Conservation (phyloP, 2,797 vertebrate species). For the Sebastolobus alascanus region DNA sequence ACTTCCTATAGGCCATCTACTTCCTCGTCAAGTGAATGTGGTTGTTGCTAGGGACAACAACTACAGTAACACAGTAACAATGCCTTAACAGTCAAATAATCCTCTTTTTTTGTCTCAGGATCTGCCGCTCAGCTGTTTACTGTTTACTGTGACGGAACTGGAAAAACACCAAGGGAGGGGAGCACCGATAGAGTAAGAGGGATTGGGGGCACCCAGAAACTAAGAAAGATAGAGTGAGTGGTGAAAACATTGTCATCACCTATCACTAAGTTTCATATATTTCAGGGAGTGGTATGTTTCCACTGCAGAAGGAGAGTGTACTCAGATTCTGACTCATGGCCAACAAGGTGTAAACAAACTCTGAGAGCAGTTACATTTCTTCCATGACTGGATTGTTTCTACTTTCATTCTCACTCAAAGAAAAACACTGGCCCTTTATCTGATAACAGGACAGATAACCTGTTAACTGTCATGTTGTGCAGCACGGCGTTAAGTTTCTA, state of each 20-base stretch:
- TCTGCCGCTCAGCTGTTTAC: constrained; percentile 61
- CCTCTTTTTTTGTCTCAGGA: constrained; percentile 48
- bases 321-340: background rate
- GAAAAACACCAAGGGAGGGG: constrained; percentile 37
- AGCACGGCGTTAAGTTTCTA: background rate
- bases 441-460: background rate
- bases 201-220: background rate
- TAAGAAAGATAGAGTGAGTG: background rate
- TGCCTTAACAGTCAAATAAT: constrained; percentile 67
- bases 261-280: background rate
- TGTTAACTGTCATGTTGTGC: background rate
- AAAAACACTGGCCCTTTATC: background rate
- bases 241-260: background rate
- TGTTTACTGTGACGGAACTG: constrained; percentile 36
- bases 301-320: background rate
- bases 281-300: background rate
- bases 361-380: background rate
- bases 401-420: constrained; percentile 48
- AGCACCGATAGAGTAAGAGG: background rate
- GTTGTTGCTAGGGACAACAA: constrained; percentile 40
- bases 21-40: constrained; percentile 29
- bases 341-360: background rate
- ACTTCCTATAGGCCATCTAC: constrained; percentile 16
- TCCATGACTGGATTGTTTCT: background rate
- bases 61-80: constrained; percentile 29